Base-by-base conservation (phyloP, 2,888 invertebrate species). In the Drosophila anomelani region DNA sequence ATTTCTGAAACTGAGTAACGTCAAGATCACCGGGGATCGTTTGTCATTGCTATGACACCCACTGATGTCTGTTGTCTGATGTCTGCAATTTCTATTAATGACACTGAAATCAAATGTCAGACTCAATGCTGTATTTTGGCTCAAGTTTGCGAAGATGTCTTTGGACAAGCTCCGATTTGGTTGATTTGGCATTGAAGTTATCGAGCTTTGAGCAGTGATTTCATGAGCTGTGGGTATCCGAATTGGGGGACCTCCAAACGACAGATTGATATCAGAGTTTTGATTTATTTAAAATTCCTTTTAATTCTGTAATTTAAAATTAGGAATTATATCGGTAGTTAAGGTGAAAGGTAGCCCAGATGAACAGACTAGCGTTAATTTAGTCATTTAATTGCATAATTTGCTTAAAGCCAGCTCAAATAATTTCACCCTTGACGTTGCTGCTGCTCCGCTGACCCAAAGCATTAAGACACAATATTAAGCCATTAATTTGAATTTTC, bases 21-120 rank as follows among this genome's bases (percentile, higher is more conserved):
- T 17, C 56, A 47, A 59, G 58, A 57, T 72, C 71, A 66, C 60
- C 68, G 64, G 64, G 43, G 71, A 46, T 63, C 68, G 44, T 75
- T 85, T 87, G 89, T 74, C 85, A 81, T 89, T 89, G 82, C 74
- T 73, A 53, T 61, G 81, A 85, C 88, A 81, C 88, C 89, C 89
- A 87, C 89, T 47, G 32, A 59, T 56, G 68, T 79, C 80, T 46
- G 44, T 56, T 51, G 62, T 84, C 80, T 46, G 39, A 59, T 54
- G 67, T 84, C 80, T 82, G 85, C 85, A 81, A 88, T 88, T 81
- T 79, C 81, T 79, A 77, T 77, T 39, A 64, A 64, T 80, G 89
- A 53, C 84, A 85, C 88, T 85, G 89, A 81, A 76, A 70, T 70
- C 49, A 79, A 84, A 77, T 88, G 86, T 77, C 77, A 75, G 63